Percentiles rank a stretch among this genome's conserved stretches.
These are phyloP conservation scores for Nasonia vitripennis DNA, from an alignment of 1,140 invertebrate species.

Conservation along the genomic window DNA sequence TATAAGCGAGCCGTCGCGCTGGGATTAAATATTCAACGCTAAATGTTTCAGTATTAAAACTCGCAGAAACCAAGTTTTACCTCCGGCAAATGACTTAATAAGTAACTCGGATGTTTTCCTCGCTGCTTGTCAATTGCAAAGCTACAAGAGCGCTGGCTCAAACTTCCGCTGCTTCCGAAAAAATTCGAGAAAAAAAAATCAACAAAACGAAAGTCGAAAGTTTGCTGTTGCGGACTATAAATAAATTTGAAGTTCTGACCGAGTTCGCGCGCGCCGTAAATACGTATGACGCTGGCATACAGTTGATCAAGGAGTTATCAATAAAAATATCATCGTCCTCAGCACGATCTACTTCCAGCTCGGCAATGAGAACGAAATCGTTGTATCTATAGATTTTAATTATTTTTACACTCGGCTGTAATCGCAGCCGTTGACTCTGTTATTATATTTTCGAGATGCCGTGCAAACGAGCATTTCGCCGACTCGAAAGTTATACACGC, in stretches of 20 bases:
- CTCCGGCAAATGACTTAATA: slow-evolving; percentile 3
- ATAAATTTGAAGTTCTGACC: slow-evolving; percentile 14
- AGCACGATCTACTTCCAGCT: too few species aligned
- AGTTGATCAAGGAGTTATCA: too few species aligned
- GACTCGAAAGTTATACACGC: background rate
- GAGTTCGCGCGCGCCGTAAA: background rate
- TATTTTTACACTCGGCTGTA: too few species aligned
- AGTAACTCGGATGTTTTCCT: slow-evolving; percentile 27
- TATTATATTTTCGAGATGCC: too few species aligned
- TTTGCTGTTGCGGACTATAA: background rate
- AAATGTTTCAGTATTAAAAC: background rate
- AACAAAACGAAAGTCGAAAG: background rate
- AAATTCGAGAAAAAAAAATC: background rate
- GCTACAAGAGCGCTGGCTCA: background rate
- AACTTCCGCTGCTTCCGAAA: background rate
- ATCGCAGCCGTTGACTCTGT: too few species aligned
- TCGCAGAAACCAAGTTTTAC: background rate
- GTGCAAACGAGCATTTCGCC: background rate
- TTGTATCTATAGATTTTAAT: too few species aligned
- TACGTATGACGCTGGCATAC: background rate
- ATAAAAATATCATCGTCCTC: too few species aligned
- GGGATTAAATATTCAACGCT: slow-evolving; percentile 1
- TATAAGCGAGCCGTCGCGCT: too few species aligned
- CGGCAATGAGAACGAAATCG: too few species aligned
- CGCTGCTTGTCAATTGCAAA: background rate